Base-by-base conservation (phyloP, 2,888 invertebrate species). In the Drosophila dives region DNA sequence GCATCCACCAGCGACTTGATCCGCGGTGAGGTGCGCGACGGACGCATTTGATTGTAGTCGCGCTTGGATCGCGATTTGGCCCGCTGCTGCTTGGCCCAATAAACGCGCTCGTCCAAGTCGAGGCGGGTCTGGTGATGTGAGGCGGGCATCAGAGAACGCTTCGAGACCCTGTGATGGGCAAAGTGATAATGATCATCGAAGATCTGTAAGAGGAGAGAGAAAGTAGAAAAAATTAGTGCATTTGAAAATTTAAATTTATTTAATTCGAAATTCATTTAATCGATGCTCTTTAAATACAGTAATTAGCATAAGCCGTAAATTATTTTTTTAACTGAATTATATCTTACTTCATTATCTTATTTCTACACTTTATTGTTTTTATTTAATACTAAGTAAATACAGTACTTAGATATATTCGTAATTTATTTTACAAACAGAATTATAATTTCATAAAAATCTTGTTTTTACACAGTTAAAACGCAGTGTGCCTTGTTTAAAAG, bases 111-210 rank as follows among this genome's bases (percentile, higher is more conserved):
- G 93, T 98, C 97, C 59, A 95, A 94, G 71, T 95, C 95, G 72
- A 98, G 94, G 73, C 94, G 94, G 70, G 93, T 94, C 91, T 96
- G 96, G 90, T 97, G 96, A 74, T 95, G 95, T 63, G 94, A 93
- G 89, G 97, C 96, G 26, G 96, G 96, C 63, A 94, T 93, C 70
- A 95, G 90, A 12, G 98, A 98, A 86, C 98, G 94, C 93, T 97
- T 97, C 75, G 95, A 94, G 76, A 98, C 95, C 79, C 95, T 95
- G 88, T 95, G 94, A 93, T 98, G 98, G 86, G 96, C 95, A 93
- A 98, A 96, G 92, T 97, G 97, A 93, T 96, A 98, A 93, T 96
- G 96, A 92, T 97, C 96, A 87, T 95, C 95, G 93, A 98, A 95
- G 92, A 98, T 98, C 98, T 98, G 95, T 40, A 95, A 94, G 8